Evolutionary conservation across 2,797 vertebrate species (phyloP), one percentile per base, ranked within the genome.

Genomic region (Pogonophryne albipinna): DNA sequence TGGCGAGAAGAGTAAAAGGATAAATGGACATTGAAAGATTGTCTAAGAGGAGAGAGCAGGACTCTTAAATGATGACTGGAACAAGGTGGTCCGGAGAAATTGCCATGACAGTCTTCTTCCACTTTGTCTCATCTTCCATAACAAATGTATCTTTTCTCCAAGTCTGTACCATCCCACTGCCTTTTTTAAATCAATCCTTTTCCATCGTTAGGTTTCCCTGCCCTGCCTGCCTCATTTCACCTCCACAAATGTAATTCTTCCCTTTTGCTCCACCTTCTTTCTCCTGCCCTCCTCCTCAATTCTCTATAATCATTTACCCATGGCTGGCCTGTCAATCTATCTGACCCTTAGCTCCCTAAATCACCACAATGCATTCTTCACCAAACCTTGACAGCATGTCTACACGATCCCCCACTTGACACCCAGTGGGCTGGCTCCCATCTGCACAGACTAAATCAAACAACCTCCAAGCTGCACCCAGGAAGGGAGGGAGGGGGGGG

Each of bases 361-460:
- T 93, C 92, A 92, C 77, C 82, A 62, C 80, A 92, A 93, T 89
- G 83, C 87, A 93, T 94, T 93, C 91, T 80, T 49, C 83, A 74
- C 81, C 87, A 80, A 82, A 87, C 84, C 81, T 84, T 84, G 84
- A 89, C 85, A 89, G 87, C 80, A 78, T 78, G 86, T 90, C 87
- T 50, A 44, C 78, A 81, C 65, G 49, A 91, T 74, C 78, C 83
- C 85, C 85, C 73, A 80, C 88, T 92, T 87, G 84, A 90, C 93
- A 91, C 86, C 76, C 88, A 86, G 89, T 52, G 66, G 84, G 59
- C 75, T 67, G 80, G 61, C 84, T 91, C 86, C 88, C 86, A 87
- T 92, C 89, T 88, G 89, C 82, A 75, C 83, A 78, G 76, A 50
- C 83, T 87, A 91, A 92, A 94, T 93, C 89, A 92, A 91, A 94